Conservation (phyloP, 1,140 invertebrate species). For the Drosophila melanogaster region Release_6_plus_ISO1_MT NT_037436.4:8929001-8929500, state of each 20-base stretch:
- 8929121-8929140: constrained; percentile 52
- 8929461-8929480: constrained; percentile 30
- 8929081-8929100: constrained; percentile 44
- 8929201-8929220: constrained; percentile 54
- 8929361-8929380: constrained; percentile 1
- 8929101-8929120: constrained; percentile 45
- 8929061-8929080: constrained; percentile 56
- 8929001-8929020: constrained; percentile 63
- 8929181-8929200: neutral
- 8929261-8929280: constrained; percentile 68
- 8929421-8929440: constrained; percentile 30
- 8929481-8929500: constrained; percentile 68
- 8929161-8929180: neutral
- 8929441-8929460: constrained; percentile 20
- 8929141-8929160: constrained; percentile 59
- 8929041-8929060: constrained; percentile 65
- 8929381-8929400: constrained; percentile 22
- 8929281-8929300: constrained; percentile 54
- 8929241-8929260: constrained; percentile 67
- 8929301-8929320: constrained; percentile 34
- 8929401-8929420: constrained; percentile 38
- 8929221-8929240: constrained; percentile 55
- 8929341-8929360: constrained; percentile 17
- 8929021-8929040: constrained; percentile 32
- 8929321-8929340: constrained; percentile 65